Percentiles rank a stretch among this genome's conserved stretches.
Evolutionary conservation across 1,140 invertebrate genomes (phyloP).

Genomic region (Latrodectus geometricus): DNA sequence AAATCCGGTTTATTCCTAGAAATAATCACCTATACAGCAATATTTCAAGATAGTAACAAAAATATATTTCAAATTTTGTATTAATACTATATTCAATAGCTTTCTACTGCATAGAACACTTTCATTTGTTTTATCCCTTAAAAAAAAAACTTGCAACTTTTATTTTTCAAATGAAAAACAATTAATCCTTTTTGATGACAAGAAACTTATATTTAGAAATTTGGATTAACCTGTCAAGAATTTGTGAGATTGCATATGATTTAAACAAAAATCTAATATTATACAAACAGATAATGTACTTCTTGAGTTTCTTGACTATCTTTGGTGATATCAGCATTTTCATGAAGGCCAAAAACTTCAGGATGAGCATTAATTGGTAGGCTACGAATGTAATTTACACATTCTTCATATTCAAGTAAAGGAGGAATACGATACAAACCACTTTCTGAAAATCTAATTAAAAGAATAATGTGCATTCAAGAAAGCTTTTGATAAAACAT

Average conservation of each 20-base stretch:
- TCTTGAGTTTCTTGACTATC: slow-evolving; percentile 86
- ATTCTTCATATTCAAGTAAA: slow-evolving; percentile 69
- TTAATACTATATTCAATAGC: no score
- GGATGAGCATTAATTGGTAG: slow-evolving; percentile 70
- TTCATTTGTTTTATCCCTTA: no score
- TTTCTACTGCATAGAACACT: no score
- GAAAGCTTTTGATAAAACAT: no score
- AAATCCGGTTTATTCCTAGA: no score
- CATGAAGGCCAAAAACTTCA: slow-evolving; percentile 81
- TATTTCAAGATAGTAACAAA: no score
- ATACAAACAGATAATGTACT: slow-evolving; percentile 68
- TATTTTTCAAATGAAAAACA: no score
- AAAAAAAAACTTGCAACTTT: no score
- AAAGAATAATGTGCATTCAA: background rate
- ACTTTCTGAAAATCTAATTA: slow-evolving; percentile 63
- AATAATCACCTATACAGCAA: no score
- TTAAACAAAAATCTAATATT: slow-evolving; percentile 65
- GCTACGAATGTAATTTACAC: slow-evolving; percentile 69
- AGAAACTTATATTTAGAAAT: background rate
- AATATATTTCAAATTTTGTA: no score
- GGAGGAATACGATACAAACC: slow-evolving; percentile 68
- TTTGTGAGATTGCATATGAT: slow-evolving; percentile 15
- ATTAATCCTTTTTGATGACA: no score
- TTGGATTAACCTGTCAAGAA: background rate
- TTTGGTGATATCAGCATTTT: slow-evolving; percentile 88